Evolutionary conservation across 2,113 vertebrate genomes (phyloP).

Genomic region (Myrmecophaga tridactyla): DNA sequence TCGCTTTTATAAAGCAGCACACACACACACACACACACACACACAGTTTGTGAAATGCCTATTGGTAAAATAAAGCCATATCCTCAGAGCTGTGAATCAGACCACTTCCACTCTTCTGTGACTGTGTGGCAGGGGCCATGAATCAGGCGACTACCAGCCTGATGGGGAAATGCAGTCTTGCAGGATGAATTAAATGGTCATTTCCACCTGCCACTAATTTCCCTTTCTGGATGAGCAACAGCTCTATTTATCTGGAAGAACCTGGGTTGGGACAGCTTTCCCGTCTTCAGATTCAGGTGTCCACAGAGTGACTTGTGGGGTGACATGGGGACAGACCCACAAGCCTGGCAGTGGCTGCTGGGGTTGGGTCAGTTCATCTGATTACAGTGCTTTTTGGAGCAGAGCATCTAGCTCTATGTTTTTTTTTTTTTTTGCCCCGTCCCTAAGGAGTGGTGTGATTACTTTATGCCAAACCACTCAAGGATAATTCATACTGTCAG

Average conservation of each 20-base stretch:
- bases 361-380: conserved; percentile 29
- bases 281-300: background rate
- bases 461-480: conserved; percentile 58
- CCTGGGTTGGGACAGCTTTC: background rate
- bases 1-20: conserved; percentile 17
- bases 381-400: background rate
- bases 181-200: background rate
- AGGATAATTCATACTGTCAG: conserved; percentile 67
- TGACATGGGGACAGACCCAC: rapidly evolving
- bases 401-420: background rate
- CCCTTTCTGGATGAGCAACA: conserved; percentile 35
- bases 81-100: background rate
- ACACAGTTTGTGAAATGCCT: background rate
- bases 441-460: conserved; percentile 56
- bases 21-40: background rate
- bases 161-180: background rate
- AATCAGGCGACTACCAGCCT: background rate
- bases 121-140: background rate
- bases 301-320: background rate
- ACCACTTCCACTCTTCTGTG: background rate
- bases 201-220: conserved; percentile 51
- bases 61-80: background rate
- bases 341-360: background rate
- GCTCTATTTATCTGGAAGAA: conserved; percentile 5
- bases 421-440: background rate